Conservation (phyloP, 2,797 vertebrate species). For the Morus bassanus region DNA sequence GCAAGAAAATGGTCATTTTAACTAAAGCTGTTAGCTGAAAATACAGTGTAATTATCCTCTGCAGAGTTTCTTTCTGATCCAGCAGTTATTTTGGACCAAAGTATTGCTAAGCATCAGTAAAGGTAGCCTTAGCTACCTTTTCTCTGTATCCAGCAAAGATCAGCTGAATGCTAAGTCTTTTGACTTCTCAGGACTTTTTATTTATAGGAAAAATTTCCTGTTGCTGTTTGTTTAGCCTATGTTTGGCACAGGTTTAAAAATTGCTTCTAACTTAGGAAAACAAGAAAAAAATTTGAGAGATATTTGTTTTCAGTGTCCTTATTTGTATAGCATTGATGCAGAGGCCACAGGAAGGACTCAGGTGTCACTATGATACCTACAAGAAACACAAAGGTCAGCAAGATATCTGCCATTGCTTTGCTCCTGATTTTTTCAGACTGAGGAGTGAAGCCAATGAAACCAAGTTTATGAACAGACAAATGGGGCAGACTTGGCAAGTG, state of each 20-base stretch:
- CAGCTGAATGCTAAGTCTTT: neutral
- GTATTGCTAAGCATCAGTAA: neutral
- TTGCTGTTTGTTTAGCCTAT: neutral
- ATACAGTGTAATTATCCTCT: neutral
- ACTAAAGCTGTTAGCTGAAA: neutral
- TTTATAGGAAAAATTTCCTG: neutral
- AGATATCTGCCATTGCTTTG: neutral
- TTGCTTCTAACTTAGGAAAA: neutral
- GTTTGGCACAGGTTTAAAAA: neutral
- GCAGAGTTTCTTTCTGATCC: neutral
- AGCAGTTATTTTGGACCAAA: neutral
- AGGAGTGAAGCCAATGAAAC: neutral
- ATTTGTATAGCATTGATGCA: neutral
- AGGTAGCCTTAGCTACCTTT: neutral
- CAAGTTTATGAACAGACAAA: neutral
- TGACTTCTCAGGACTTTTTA: neutral
- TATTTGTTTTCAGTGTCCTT: neutral
- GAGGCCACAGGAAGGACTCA: neutral
- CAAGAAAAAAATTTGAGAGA: fast-evolving
- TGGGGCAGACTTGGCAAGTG: neutral
- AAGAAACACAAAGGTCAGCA: neutral
- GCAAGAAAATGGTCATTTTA: neutral
- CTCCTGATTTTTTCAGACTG: neutral
- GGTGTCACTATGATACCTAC: neutral
- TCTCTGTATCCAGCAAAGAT: neutral